phyloP scores from a whole-genome alignment of 23 tunicate genomes.

The Trididemnum clinides region DNA sequence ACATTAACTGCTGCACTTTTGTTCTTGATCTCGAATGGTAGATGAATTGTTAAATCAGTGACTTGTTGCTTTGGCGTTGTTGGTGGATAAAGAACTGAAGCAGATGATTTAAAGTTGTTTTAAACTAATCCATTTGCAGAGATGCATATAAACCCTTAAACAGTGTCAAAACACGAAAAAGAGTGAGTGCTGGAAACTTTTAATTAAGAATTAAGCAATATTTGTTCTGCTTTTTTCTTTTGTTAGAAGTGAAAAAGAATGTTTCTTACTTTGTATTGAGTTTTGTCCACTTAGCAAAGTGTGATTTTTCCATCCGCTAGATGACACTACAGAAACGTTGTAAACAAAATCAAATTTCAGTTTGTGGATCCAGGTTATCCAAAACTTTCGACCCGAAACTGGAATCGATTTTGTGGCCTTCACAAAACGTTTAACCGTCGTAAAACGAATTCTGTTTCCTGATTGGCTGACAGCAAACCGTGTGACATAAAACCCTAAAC shows the following conservation, averaged over 20 bases:
- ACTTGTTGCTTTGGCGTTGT: conserved; percentile 33
- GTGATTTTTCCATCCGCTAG: conserved; percentile 55
- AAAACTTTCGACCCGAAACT: not conserved
- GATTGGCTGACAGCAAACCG: conserved; percentile 6
- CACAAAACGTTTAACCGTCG: conserved; percentile 5
- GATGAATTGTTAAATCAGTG: conserved; percentile 4
- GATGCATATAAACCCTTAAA: too few species aligned
- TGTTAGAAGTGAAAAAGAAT: too few species aligned
- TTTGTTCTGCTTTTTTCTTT: too few species aligned
- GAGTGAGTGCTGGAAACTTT: too few species aligned
- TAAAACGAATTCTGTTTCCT: conserved; percentile 34
- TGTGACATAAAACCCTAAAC: conserved; percentile 48
- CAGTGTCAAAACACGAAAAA: too few species aligned
- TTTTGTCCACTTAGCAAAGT: conserved; percentile 35
- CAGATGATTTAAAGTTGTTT: too few species aligned
- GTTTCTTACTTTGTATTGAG: conserved; percentile 6
- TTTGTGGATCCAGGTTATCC: conserved; percentile 46
- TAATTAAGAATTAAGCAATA: too few species aligned
- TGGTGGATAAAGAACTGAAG: too few species aligned
- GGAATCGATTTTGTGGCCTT: not conserved
- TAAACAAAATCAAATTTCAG: not conserved
- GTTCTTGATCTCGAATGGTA: conserved; percentile 39
- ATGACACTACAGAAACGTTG: conserved; percentile 49
- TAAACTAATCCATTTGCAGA: too few species aligned
- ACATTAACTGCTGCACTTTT: conserved; percentile 37